phyloP scores from a whole-genome alignment of 2,888 invertebrate genomes.

The Athalia circularis region DNA sequence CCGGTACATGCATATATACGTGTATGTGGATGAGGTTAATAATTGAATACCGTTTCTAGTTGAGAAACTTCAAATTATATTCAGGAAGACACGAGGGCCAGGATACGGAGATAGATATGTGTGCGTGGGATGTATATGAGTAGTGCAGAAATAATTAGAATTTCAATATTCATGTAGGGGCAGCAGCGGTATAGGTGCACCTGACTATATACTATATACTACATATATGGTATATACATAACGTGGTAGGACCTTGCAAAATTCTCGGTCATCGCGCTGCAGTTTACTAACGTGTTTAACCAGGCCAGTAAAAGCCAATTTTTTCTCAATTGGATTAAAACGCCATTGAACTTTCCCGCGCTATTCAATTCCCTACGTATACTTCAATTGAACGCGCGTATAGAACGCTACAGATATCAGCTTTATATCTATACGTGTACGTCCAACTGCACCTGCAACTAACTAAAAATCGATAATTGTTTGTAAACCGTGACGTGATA shows the following conservation, averaged over 20 bases:
- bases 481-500: background rate
- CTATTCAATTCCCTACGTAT: no score
- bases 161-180: slow-evolving; percentile 68
- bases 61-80: slow-evolving; percentile 71
- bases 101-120: slow-evolving; percentile 20
- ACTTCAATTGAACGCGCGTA: no score
- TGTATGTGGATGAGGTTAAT: slow-evolving; percentile 61
- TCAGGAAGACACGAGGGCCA: slow-evolving; percentile 53
- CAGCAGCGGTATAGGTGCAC: background rate
- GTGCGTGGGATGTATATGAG: slow-evolving; percentile 50
- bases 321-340: no score
- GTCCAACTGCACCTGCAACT: background rate
- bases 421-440: no score
- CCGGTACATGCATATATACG: slow-evolving; percentile 46
- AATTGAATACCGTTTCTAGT: slow-evolving; percentile 65
- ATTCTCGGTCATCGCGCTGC: no score
- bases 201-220: slow-evolving; percentile 13
- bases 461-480: slow-evolving; percentile 12
- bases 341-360: no score
- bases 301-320: no score
- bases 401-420: no score
- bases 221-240: no score
- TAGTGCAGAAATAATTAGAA: slow-evolving; percentile 67
- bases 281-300: no score
- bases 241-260: no score